These are phyloP conservation scores for Montipora efflorescens DNA, from an alignment of 64 coral and sea anemone species.

Conservation along the genomic window DNA sequence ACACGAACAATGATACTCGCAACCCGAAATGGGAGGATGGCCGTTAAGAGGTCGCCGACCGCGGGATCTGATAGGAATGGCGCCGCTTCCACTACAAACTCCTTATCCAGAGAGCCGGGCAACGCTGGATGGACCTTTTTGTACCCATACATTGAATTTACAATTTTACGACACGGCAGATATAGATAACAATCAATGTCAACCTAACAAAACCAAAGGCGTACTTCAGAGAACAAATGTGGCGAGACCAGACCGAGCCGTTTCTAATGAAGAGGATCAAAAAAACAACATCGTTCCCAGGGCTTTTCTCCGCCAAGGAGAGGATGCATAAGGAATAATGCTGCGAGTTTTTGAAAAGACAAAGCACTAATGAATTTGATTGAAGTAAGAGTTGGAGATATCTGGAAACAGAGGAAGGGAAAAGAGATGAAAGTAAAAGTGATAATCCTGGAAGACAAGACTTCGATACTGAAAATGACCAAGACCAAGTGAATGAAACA, in stretches of 20 bases:
- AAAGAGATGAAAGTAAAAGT: not conserved
- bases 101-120: slow-evolving; percentile 12
- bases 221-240: no score
- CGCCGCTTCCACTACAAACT: not conserved
- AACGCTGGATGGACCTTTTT: not conserved
- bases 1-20: slow-evolving; percentile 22
- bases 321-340: not conserved
- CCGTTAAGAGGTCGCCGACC: slow-evolving; percentile 1
- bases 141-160: no score
- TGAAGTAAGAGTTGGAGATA: not conserved
- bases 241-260: not conserved
- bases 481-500: not conserved
- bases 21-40: slow-evolving; percentile 1
- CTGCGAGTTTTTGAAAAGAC: not conserved
- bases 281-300: no score
- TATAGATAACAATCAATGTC: no score
- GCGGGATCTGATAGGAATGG: slow-evolving; percentile 11
- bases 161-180: no score
- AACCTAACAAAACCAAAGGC: no score
- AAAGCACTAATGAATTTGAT: slow-evolving; percentile 11
- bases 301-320: no score
- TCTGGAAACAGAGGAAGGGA: not conserved
- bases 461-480: not conserved
- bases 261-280: not conserved
- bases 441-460: not conserved